Percentiles rank a stretch among this genome's conserved stretches.
Evolutionary conservation across 2,113 vertebrate genomes (phyloP).

Genomic region (Asarcornis scutulata): DNA sequence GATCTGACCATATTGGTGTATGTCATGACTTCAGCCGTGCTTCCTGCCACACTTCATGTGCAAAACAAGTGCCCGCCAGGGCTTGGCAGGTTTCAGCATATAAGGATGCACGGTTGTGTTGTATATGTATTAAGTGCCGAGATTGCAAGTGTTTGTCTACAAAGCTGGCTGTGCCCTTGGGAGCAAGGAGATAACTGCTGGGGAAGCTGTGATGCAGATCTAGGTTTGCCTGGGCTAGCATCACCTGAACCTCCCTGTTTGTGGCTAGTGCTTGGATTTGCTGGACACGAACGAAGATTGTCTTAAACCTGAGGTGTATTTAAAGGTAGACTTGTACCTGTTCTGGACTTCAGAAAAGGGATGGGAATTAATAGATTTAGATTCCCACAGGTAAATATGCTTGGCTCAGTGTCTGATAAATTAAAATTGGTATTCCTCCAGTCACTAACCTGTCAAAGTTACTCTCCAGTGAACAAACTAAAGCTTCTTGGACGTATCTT

Average conservation of each 20-base stretch:
- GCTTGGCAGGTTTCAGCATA: not conserved
- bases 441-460: not conserved
- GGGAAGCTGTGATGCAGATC: not conserved
- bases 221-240: not conserved
- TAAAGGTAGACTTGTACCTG: not conserved
- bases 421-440: not conserved
- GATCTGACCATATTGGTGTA: too few relatives aligned
- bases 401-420: not conserved
- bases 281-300: not conserved
- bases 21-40: too few relatives aligned
- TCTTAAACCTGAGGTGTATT: not conserved
- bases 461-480: not conserved
- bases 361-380: not conserved
- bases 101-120: not conserved
- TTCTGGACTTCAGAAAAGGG: not conserved
- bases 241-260: not conserved
- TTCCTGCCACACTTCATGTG: not conserved
- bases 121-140: rapidly evolving
- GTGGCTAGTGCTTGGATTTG: not conserved
- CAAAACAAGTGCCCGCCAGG: not conserved
- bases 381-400: not conserved
- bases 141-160: not conserved
- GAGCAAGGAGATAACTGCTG: not conserved
- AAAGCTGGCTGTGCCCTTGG: not conserved
- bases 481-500: not conserved